Conservation (phyloP, 2,888 invertebrate genomes). For the Ferrisia virgata region DNA sequence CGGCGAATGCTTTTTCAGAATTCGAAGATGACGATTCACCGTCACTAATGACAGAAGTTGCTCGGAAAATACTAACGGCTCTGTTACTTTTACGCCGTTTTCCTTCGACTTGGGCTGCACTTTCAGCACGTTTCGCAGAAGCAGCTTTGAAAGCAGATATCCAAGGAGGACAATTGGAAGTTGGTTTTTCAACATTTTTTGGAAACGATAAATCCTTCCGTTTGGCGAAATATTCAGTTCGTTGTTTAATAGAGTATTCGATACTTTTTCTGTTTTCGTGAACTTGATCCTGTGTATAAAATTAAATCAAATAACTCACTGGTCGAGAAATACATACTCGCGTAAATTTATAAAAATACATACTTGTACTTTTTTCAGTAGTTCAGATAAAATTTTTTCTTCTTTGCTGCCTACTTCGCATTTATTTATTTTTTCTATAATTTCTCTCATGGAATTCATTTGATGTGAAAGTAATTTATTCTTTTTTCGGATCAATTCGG, state of each 20-base stretch:
- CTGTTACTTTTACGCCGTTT: not conserved
- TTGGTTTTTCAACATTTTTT: not conserved
- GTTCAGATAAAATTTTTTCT: not conserved
- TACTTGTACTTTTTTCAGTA: conserved; percentile 32
- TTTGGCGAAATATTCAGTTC: not conserved
- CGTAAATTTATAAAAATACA: not conserved
- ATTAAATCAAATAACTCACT: not conserved
- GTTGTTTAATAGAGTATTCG: conserved; percentile 11
- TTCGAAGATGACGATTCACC: conserved; percentile 31
- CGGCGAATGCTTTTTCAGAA: conserved; percentile 35
- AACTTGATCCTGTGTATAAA: not conserved
- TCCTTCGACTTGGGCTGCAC: not conserved
- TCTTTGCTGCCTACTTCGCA: not conserved
- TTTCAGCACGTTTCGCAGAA: not conserved
- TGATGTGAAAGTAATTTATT: not conserved
- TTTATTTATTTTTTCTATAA: not conserved
- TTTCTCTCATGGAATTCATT: conserved; percentile 14
- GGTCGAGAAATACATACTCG: no score
- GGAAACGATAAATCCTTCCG: not conserved
- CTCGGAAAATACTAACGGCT: not conserved
- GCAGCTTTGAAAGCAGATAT: not conserved
- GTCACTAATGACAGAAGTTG: not conserved
- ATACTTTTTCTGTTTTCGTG: conserved; percentile 12
- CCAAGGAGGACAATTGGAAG: not conserved
- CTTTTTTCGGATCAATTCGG: conserved; percentile 21